A percentile compares a stretch with the other conserved stretches of the same genome.
phyloP scores from a whole-genome alignment of 2,113 vertebrate genomes.

The Gallinago paraguaiae region DNA sequence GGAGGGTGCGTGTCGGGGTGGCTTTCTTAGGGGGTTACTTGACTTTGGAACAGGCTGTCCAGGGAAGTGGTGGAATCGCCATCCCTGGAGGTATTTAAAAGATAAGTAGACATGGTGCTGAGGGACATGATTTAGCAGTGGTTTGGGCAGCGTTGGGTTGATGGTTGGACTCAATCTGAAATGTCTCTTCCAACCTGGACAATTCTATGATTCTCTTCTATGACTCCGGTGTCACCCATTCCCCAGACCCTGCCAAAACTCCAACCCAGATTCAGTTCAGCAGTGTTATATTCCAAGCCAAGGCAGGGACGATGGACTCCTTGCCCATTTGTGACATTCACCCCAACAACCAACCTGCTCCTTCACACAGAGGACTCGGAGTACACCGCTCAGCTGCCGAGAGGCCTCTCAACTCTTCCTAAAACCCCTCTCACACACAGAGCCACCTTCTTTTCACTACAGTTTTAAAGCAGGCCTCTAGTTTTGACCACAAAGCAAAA shows the following conservation, averaged over 20 bases:
- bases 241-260: background rate
- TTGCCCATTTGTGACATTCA: background rate
- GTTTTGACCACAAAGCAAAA: background rate
- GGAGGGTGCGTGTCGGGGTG: background rate
- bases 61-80: background rate
- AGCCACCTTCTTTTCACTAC: background rate
- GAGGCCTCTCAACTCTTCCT: background rate
- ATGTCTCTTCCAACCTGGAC: background rate
- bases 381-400: background rate
- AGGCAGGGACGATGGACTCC: fast-evolving
- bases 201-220: background rate
- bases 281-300: background rate
- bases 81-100: background rate
- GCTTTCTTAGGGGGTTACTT: fast-evolving
- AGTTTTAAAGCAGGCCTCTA: background rate
- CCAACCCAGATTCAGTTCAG: fast-evolving
- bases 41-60: too few relatives aligned
- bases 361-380: fast-evolving
- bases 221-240: background rate
- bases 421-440: background rate
- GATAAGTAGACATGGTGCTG: too few relatives aligned
- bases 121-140: too few relatives aligned
- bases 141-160: too few relatives aligned
- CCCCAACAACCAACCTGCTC: background rate
- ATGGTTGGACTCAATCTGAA: too few relatives aligned